These are phyloP conservation scores for Salticus scenicus DNA, from an alignment of 2,888 invertebrate genomes.

Conservation along the genomic window DNA sequence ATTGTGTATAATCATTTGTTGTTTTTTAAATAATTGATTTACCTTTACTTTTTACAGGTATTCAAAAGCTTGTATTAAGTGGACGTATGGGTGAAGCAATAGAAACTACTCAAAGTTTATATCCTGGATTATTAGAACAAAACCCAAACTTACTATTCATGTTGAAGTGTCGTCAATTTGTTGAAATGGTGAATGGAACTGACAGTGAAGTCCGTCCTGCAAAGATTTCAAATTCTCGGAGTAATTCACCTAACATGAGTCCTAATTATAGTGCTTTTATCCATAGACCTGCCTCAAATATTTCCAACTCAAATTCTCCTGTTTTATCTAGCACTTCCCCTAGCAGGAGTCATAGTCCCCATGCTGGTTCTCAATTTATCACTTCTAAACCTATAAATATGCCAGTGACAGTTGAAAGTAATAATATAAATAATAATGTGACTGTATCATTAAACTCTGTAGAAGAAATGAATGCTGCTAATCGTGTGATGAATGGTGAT, in stretches of 20 bases:
- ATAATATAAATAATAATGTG: constrained; percentile 46
- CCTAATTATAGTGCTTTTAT: constrained; percentile 73
- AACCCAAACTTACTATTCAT: constrained; percentile 94
- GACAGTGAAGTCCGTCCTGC: constrained; percentile 82
- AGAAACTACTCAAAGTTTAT: constrained; percentile 89
- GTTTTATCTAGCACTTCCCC: constrained; percentile 35
- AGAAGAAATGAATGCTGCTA: constrained; percentile 80
- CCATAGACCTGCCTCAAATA: constrained; percentile 32
- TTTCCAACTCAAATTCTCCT: constrained; percentile 38
- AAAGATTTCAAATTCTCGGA: constrained; percentile 75
- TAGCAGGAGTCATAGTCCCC: constrained; percentile 47
- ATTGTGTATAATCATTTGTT: too few species aligned
- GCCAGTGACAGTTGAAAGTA: constrained; percentile 45
- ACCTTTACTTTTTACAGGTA: constrained; percentile 81
- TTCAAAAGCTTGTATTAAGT: constrained; percentile 91
- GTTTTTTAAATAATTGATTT: too few species aligned
- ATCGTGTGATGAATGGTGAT: constrained; percentile 78
- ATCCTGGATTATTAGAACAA: constrained; percentile 93
- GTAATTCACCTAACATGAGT: constrained; percentile 76
- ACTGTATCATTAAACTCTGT: constrained; percentile 33
- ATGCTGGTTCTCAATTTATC: constrained; percentile 40
- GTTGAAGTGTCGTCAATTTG: constrained; percentile 98
- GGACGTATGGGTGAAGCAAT: constrained; percentile 98
- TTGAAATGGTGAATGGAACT: constrained; percentile 94
- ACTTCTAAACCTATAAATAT: constrained; percentile 54